Conservation (phyloP, 1,140 invertebrate species). For the Euglossa dilemma region DNA sequence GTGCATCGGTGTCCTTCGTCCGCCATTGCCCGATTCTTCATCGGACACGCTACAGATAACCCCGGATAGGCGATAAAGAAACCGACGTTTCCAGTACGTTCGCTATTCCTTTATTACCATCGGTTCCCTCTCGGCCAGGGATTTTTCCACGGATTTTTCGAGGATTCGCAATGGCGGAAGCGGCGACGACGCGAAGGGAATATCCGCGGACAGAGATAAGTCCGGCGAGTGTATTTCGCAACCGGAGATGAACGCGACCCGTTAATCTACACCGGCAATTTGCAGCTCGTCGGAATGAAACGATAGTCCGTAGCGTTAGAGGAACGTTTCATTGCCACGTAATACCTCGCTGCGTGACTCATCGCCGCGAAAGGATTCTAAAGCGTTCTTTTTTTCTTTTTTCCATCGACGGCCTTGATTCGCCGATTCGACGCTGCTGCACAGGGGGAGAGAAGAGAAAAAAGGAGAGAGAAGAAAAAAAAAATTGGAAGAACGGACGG, state of each 20-base stretch:
- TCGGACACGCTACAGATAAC: background rate
- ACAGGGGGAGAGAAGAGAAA: too few relatives aligned
- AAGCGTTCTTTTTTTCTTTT: slow-evolving; percentile 18
- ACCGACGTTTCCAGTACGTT: too few relatives aligned
- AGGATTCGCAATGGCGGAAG: too few relatives aligned
- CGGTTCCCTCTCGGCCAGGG: too few relatives aligned
- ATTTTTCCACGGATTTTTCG: too few relatives aligned
- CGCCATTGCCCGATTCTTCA: background rate
- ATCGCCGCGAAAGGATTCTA: slow-evolving; percentile 49
- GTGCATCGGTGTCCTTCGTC: background rate
- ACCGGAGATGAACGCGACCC: slow-evolving; percentile 11
- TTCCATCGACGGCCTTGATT: slow-evolving; percentile 26
- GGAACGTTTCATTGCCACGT: slow-evolving; percentile 46
- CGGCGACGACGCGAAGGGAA: background rate
- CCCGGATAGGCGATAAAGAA: too few relatives aligned
- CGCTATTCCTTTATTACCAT: too few relatives aligned
- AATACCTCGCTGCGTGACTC: slow-evolving; percentile 53
- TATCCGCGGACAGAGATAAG: slow-evolving; percentile 4
- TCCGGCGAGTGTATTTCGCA: background rate
- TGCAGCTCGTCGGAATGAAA: slow-evolving; percentile 40
- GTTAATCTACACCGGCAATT: background rate
- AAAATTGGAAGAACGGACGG: background rate
- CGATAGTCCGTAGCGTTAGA: slow-evolving; percentile 17
- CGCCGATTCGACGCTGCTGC: background rate
- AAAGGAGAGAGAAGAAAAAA: background rate